A percentile compares a stretch with the other conserved stretches of the same genome.
Conservation (phyloP, 2,888 invertebrate species). For the Melinopterus prodromus region DNA sequence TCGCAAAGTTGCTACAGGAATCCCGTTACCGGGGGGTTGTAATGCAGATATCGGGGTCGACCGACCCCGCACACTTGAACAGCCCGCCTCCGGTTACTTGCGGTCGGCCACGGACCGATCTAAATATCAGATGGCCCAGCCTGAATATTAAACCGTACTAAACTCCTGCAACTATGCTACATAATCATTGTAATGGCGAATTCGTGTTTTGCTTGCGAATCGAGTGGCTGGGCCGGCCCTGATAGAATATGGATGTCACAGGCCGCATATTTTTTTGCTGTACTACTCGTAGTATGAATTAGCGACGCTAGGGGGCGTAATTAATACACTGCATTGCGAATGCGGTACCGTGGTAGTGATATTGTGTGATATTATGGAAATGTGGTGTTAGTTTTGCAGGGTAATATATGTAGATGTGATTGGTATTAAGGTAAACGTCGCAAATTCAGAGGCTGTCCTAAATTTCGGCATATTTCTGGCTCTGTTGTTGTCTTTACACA, state of each 20-base stretch:
- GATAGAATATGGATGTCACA: neutral
- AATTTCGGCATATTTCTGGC: too few relatives aligned
- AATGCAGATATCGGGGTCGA: too few relatives aligned
- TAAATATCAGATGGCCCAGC: neutral
- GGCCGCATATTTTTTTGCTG: neutral
- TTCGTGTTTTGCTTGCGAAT: neutral
- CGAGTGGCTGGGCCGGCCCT: neutral
- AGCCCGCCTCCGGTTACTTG: neutral
- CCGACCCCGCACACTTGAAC: neutral
- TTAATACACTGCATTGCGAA: neutral
- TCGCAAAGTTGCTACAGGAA: neutral
- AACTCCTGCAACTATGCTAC: neutral
- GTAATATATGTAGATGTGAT: too few relatives aligned
- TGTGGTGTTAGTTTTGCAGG: neutral
- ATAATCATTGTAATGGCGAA: neutral
- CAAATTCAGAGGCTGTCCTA: too few relatives aligned
- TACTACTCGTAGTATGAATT: neutral
- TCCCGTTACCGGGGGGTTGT: neutral
- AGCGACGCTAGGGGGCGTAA: neutral
- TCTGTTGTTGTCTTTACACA: too few relatives aligned
- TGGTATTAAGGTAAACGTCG: too few relatives aligned
- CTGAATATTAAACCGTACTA: slow-evolving; percentile 4
- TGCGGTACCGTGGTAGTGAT: neutral
- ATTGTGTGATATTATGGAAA: neutral
- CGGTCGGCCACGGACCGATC: neutral